These are phyloP conservation scores for Lycaon pictus DNA, from an alignment of 2,113 vertebrate genomes.

Conservation along the genomic window DNA sequence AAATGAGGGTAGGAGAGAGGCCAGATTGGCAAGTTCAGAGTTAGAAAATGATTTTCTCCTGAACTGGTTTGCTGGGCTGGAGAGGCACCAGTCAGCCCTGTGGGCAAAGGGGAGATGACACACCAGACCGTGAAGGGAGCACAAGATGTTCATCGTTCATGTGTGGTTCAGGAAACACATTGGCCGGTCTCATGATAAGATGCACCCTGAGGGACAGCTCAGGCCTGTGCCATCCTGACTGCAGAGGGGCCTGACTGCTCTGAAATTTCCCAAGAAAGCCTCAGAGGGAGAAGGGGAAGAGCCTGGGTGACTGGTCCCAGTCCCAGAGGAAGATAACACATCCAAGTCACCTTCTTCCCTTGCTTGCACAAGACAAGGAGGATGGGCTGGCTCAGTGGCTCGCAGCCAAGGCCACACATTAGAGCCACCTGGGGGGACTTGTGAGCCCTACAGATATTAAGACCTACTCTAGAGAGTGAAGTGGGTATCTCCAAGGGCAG, in stretches of 20 bases:
- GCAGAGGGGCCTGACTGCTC: not conserved
- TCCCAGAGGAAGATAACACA: not conserved
- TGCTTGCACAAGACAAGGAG: not conserved
- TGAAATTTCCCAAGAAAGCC: not conserved
- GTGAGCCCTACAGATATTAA: not conserved
- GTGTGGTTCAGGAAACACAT: not conserved
- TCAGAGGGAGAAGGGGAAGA: not conserved
- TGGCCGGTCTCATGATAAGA: not conserved
- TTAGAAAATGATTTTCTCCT: conserved; percentile 37
- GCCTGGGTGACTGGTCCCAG: not conserved
- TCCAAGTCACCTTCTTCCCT: not conserved
- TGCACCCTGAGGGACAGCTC: not conserved
- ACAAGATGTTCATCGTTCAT: not conserved
- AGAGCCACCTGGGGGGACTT: not conserved
- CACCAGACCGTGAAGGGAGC: not conserved
- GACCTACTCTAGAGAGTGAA: not conserved
- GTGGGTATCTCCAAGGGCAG: not conserved
- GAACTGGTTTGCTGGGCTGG: not conserved
- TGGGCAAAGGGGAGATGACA: not conserved
- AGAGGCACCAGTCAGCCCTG: not conserved
- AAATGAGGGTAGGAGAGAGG: not conserved
- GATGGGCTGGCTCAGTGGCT: not conserved
- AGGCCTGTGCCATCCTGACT: not conserved
- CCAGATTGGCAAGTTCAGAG: not conserved
- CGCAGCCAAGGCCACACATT: not conserved